Evolutionary conservation across 1,140 invertebrate genomes (phyloP), one percentile per base, ranked within the genome.

Genomic region (Bemisia tabaci): DNA sequence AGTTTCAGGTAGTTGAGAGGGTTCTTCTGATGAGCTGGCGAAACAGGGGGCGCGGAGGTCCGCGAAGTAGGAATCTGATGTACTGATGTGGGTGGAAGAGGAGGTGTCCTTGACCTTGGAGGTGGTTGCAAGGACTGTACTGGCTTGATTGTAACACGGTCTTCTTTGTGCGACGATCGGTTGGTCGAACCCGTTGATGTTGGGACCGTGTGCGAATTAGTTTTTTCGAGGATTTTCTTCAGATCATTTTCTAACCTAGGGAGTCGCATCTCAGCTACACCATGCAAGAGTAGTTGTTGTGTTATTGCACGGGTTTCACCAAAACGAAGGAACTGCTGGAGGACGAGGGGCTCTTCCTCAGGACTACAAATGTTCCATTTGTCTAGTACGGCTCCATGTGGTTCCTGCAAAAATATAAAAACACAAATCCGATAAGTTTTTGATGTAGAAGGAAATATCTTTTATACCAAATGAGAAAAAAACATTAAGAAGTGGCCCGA

Each of bases 281-380:
- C 72, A 58, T 74, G 73, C 58, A 89, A 79, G 73, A 91, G 80
- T 70, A 91, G 80, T 74, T 90, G 87, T 75, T 90, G 87, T 69
- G 89, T 89, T 73, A 92, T 87, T 63, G 86, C 84, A 77, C 88
- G 83, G 66, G 90, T 93, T 79, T 91, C 89, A 65, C 85, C 87
- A 77, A 92, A 92, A 71, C 89, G 81, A 65, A 92, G 82, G 80
- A 92, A 92, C 81, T 92, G 90, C 78, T 92, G 89, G 62, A 93
- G 79, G 63, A 92, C 88, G 72, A 92, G 81, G 72, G 88, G 86
- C 77, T 93, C 91, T 80, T 92, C 90, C 76, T 92, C 90, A 74
- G 87, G 82, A 71, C 84, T 88, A 73, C 88, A 87, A 75, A 92
- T 85, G 70, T 83, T 86, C 90, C 90, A 93, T 79, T 87, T 84